Percentiles rank a stretch among this genome's conserved stretches.
phyloP scores from a whole-genome alignment of 1,140 invertebrate species.

The Heterodera carotae region DNA sequence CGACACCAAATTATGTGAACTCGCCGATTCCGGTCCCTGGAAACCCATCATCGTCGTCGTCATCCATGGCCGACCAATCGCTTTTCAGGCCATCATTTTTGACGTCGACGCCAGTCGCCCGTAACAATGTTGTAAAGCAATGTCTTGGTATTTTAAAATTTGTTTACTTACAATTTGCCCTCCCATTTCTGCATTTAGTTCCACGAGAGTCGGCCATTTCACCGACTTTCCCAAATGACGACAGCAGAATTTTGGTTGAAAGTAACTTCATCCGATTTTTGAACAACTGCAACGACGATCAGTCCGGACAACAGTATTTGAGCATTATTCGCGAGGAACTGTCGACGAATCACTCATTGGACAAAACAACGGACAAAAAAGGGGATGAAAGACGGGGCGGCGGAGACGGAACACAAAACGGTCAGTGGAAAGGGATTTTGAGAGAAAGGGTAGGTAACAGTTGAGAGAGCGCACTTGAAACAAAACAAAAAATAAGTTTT shows the following conservation, averaged over 20 bases:
- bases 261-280: background rate
- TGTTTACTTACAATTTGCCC: background rate
- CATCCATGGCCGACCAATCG: background rate
- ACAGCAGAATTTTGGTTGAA: too few relatives aligned
- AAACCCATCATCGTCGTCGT: too few relatives aligned
- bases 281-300: background rate
- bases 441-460: too few relatives aligned
- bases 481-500: too few relatives aligned
- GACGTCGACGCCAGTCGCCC: background rate
- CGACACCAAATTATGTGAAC: background rate
- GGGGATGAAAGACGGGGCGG: too few relatives aligned
- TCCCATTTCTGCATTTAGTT: background rate
- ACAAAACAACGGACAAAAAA: background rate
- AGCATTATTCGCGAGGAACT: background rate
- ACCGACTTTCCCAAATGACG: background rate
- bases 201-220: background rate
- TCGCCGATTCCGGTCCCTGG: too few relatives aligned
- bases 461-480: too few relatives aligned
- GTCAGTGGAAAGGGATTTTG: background rate
- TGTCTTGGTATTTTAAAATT: too few relatives aligned
- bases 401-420: background rate
- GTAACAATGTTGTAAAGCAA: background rate
- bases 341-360: background rate
- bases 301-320: background rate
- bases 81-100: background rate